Conservation (phyloP, 2,888 invertebrate species). For the Dione vanillae region DNA sequence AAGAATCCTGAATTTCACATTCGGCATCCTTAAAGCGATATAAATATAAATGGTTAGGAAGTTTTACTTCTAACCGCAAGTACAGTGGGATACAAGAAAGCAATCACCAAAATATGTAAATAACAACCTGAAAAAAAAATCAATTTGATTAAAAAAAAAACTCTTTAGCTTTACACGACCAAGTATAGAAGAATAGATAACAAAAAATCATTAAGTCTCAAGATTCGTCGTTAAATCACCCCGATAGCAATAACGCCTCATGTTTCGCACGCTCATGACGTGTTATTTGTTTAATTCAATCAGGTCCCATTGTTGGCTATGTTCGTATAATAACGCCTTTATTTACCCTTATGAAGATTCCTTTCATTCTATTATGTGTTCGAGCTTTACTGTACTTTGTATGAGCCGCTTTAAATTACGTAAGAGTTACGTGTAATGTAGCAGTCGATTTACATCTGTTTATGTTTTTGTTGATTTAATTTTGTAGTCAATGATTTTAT, state of each 20-base stretch:
- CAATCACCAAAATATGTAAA: no score
- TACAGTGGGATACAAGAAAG: no score
- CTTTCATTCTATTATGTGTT: constrained; percentile 12
- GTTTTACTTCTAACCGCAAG: no score
- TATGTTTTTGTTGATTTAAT: no score
- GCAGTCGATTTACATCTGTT: background rate
- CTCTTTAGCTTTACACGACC: no score
- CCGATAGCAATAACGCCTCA: constrained; percentile 34
- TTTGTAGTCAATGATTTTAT: background rate
- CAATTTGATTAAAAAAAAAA: no score
- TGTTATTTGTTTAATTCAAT: constrained; percentile 44
- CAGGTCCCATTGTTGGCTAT: constrained; percentile 38
- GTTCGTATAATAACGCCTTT: constrained; percentile 24
- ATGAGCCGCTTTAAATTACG: constrained; percentile 6
- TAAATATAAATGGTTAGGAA: no score
- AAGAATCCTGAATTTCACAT: no score
- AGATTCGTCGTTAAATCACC: constrained; percentile 24
- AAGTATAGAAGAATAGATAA: background rate
- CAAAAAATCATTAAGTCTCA: background rate
- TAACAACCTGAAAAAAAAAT: no score
- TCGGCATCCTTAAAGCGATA: no score
- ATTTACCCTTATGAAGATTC: constrained; percentile 8
- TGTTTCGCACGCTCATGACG: constrained; percentile 31
- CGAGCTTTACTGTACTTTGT: constrained; percentile 2
- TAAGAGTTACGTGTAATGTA: background rate